Evolutionary conservation across 1,140 invertebrate genomes (phyloP).

Genomic region (Zaprionus taronus): DNA sequence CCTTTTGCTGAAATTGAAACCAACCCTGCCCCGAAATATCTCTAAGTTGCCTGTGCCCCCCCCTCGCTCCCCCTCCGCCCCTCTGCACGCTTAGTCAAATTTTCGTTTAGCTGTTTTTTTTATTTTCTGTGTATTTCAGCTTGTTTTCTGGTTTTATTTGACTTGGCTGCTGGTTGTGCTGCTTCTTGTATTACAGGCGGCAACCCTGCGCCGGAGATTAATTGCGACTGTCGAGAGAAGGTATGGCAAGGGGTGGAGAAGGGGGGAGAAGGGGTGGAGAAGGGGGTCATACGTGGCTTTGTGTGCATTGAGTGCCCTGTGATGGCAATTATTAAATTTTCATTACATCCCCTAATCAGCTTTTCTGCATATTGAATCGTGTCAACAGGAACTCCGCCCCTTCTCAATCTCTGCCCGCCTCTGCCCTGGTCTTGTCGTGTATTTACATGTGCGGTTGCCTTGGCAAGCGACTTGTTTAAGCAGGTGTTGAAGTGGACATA

Average conservation of each 20-base stretch:
- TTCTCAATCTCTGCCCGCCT: not conserved
- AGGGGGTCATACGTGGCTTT: constrained; percentile 18
- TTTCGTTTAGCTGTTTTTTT: constrained; percentile 37
- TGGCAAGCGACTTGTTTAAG: constrained; percentile 43
- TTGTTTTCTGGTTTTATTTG: constrained; percentile 41
- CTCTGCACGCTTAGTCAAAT: constrained; percentile 37
- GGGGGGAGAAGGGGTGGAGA: too few species aligned
- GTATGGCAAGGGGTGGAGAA: not conserved
- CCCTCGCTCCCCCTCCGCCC: not conserved
- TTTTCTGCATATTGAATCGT: constrained; percentile 73
- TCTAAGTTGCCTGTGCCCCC: constrained; percentile 17
- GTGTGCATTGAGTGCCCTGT: constrained; percentile 53
- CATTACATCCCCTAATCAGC: constrained; percentile 84
- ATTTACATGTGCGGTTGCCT: constrained; percentile 28
- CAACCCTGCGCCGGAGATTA: constrained; percentile 50
- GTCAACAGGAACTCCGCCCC: constrained; percentile 45
- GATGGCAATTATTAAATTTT: constrained; percentile 83
- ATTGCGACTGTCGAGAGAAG: constrained; percentile 52
- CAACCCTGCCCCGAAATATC: constrained; percentile 57
- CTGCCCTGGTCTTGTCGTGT: constrained; percentile 8
- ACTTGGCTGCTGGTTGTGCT: constrained; percentile 46
- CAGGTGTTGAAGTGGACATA: constrained; percentile 61
- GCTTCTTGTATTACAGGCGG: constrained; percentile 45
- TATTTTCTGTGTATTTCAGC: constrained; percentile 5
- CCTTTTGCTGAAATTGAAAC: constrained; percentile 83